Evolutionary conservation across 2,888 invertebrate species (phyloP).

Genomic region (Petrolisthes manimaculis): DNA sequence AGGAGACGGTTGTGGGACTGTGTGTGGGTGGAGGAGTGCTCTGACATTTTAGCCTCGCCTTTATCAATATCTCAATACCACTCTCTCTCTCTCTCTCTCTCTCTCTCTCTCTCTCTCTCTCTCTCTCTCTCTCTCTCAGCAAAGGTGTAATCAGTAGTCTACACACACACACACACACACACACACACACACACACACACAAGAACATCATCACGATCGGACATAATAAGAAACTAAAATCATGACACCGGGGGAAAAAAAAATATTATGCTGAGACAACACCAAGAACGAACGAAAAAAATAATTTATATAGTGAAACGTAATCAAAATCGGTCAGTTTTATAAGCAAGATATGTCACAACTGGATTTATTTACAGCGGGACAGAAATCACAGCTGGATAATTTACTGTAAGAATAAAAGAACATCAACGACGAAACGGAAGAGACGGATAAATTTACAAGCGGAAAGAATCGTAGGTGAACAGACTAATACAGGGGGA

Average conservation of each 20-base stretch:
- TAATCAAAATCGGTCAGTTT: neutral
- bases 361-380: too few relatives aligned
- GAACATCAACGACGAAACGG: too few relatives aligned
- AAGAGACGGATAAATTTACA: too few relatives aligned
- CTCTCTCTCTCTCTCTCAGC: constrained; percentile 27
- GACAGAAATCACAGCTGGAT: too few relatives aligned
- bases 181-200: constrained; percentile 23
- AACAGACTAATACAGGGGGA: too few relatives aligned
- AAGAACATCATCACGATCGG: neutral
- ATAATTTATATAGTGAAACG: neutral
- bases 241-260: neutral
- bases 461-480: too few relatives aligned
- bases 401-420: too few relatives aligned
- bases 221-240: neutral
- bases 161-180: constrained; percentile 23
- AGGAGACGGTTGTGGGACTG: neutral
- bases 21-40: neutral
- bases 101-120: constrained; percentile 25
- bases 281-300: neutral
- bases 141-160: neutral
- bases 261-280: neutral
- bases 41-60: constrained; percentile 9
- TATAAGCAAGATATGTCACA: too few relatives aligned
- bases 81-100: constrained; percentile 28
- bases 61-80: constrained; percentile 35